These are phyloP conservation scores for Drosophila kepulauana DNA, from an alignment of 1,140 invertebrate species.

Conservation along the genomic window DNA sequence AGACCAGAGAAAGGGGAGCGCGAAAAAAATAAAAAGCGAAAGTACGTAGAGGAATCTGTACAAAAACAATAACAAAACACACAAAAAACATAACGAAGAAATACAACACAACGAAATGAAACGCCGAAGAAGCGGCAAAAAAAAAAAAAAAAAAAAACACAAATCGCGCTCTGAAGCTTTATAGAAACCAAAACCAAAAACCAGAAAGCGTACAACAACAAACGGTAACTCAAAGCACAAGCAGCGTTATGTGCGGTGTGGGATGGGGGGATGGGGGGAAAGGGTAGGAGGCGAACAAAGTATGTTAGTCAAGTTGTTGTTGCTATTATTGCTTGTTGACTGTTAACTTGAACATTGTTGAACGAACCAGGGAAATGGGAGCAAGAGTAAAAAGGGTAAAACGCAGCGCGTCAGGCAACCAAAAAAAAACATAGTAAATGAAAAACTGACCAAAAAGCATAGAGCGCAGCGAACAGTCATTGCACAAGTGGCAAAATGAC, in stretches of 20 bases:
- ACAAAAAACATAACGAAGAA: constrained; percentile 7
- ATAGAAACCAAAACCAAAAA: constrained; percentile 74
- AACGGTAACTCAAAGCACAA: constrained; percentile 12
- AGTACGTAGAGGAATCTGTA: constrained; percentile 73
- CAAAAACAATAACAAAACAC: constrained; percentile 43
- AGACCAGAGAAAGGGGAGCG: not conserved
- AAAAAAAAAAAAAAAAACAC: constrained; percentile 6
- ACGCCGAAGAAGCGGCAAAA: constrained; percentile 33
- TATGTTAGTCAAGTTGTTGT: constrained; percentile 75
- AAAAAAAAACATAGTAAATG: not conserved
- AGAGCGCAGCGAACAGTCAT: constrained; percentile 24
- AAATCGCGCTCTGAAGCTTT: constrained; percentile 60
- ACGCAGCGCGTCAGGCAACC: constrained; percentile 1
- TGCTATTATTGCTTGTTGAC: constrained; percentile 54
- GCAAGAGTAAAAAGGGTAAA: constrained; percentile 22
- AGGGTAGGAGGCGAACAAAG: constrained; percentile 29
- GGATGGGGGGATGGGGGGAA: not conserved
- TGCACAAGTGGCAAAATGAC: constrained; percentile 49
- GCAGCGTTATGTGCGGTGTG: constrained; percentile 3
- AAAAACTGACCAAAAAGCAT: constrained; percentile 14
- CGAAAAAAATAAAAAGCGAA: constrained; percentile 70
- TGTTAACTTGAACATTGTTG: constrained; percentile 65
- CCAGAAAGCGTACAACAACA: constrained; percentile 70
- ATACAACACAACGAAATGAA: constrained; percentile 46
- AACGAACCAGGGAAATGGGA: constrained; percentile 51